phyloP scores from a whole-genome alignment of 2,113 vertebrate genomes.

The Neotragus pygmaeus region DNA sequence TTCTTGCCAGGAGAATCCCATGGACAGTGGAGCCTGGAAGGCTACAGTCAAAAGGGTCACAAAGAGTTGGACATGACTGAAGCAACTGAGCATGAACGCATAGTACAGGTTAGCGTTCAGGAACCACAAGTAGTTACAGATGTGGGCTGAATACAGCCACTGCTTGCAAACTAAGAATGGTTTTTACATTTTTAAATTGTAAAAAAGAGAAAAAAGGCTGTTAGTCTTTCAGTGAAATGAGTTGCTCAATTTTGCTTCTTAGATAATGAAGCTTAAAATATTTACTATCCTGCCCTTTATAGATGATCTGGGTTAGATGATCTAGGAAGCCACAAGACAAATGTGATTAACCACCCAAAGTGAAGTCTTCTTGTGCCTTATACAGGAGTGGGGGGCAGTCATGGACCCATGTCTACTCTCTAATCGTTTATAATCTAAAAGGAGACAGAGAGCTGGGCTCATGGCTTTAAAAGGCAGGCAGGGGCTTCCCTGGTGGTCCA shows the following conservation, averaged over 20 bases:
- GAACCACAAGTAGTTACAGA: not conserved
- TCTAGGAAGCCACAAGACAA: not conserved
- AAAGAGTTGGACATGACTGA: not conserved
- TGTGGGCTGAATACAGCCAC: rapidly evolving
- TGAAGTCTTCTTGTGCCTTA: not conserved
- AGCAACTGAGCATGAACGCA: not conserved
- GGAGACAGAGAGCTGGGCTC: too few species aligned
- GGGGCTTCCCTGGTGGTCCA: not conserved
- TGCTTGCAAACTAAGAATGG: not conserved
- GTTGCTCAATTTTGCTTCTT: not conserved
- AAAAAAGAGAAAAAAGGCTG: not conserved
- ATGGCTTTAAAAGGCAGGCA: not conserved
- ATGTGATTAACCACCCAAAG: not conserved
- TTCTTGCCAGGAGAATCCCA: not conserved
- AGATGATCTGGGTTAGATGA: not conserved
- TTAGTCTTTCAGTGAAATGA: not conserved
- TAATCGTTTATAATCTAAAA: not conserved
- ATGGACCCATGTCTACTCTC: not conserved
- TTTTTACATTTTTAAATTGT: not conserved
- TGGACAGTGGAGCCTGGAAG: not conserved
- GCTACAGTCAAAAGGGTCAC: not conserved
- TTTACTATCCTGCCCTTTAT: not conserved
- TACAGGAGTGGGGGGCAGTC: too few species aligned
- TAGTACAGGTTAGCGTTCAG: not conserved
- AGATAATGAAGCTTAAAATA: not conserved